Evolutionary conservation across 1,140 invertebrate genomes (phyloP), one percentile per base, ranked within the genome.

Genomic region (Luehdorfia chinensis): DNA sequence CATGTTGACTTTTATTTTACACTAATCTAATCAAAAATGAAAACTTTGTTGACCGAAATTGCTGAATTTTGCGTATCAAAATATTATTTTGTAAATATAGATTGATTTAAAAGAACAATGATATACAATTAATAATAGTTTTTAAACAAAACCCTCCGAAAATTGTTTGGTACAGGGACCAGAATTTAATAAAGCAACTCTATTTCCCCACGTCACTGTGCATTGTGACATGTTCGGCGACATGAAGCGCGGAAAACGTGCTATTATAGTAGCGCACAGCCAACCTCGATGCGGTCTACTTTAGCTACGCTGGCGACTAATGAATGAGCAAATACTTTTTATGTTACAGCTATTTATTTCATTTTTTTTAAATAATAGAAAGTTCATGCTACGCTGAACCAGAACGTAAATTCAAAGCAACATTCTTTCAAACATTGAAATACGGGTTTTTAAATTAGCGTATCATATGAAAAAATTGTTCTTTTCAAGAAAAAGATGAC

Each of bases 141-240:
- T n/a, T 14, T 30, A 43, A 43, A 43, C 30, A 43, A 43, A 28
- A 43, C 30, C 39, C 28, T 43, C 39, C 45, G 46, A 53, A 47
- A 53, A 39, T 46, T 52, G 37, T 52, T 47, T 31, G 44, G 34
- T 33, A 39, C 47, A 47, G 50, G 46, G 44, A 25, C n/a, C 34
- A 33, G 44, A 64, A 68, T 75, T 70, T 59, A 68, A 75, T 73
- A 66, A 65, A 62, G 55, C 62, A 59, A 61, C 49, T 65, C 58
- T 66, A 75, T 75, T 75, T 68, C 66, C 69, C 49, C 49, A 37
- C 63, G 63, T 70, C 66, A 59, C 31, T 55, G 57, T 61, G 55
- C 45, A 54, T 41, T 51, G 49, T 55, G 60, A 70, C 58, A 55
- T 64, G 57, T 51, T 62, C 66, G 60, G 66, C 46, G 65, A 64